Evolutionary conservation across 2,113 vertebrate genomes (phyloP).

Genomic region (Paradisaea rubra): DNA sequence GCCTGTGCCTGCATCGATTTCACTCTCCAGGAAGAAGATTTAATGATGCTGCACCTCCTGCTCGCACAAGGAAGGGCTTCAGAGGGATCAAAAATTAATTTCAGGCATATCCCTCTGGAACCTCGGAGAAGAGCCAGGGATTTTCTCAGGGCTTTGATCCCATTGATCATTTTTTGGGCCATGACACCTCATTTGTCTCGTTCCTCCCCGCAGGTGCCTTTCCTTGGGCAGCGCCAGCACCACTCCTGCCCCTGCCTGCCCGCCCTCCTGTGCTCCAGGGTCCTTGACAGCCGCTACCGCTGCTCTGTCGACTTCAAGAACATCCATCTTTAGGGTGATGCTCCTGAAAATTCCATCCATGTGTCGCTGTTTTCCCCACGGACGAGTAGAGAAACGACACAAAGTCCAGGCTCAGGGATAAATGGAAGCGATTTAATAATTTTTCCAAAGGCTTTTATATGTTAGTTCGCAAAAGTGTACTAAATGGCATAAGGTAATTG

Average conservation of each 20-base stretch:
- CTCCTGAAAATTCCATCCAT: fast-evolving
- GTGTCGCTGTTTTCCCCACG: too few relatives aligned
- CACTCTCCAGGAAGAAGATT: neutral
- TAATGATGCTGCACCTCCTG: fast-evolving
- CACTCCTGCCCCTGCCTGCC: constrained; percentile 86
- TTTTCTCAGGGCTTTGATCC: neutral
- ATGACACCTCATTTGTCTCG: fast-evolving
- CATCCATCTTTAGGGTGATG: constrained; percentile 69
- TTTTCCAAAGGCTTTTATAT: too few relatives aligned
- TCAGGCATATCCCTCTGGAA: neutral
- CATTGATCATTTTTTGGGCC: fast-evolving
- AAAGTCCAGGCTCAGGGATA: too few relatives aligned
- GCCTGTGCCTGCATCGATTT: neutral
- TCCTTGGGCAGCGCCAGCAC: constrained; percentile 79
- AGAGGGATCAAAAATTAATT: neutral
- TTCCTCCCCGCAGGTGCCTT: constrained; percentile 75
- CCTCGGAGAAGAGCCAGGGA: neutral
- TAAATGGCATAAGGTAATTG: too few relatives aligned
- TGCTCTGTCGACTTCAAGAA: constrained; percentile 83
- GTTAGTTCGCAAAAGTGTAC: too few relatives aligned
- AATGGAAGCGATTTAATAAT: too few relatives aligned
- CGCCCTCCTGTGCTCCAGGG: constrained; percentile 75
- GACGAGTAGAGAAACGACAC: too few relatives aligned
- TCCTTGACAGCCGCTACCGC: constrained; percentile 73
- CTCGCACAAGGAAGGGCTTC: neutral